Conservation (phyloP, 2,888 invertebrate genomes). For the Catocala sponsa region DNA sequence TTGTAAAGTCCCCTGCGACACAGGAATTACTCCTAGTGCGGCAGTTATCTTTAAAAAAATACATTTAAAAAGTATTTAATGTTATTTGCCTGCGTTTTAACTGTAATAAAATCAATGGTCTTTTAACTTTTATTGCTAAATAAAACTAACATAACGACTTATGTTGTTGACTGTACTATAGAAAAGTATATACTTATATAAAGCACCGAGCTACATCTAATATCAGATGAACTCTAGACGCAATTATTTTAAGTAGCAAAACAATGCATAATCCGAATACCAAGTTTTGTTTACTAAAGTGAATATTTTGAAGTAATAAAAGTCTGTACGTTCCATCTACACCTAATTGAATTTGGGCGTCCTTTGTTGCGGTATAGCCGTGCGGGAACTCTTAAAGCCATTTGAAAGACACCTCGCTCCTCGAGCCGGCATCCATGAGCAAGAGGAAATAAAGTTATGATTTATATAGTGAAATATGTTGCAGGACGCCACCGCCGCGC, state of each 20-base stretch:
- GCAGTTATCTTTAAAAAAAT: too few species aligned
- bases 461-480: constrained; percentile 86
- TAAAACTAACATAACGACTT: too few species aligned
- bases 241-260: background rate
- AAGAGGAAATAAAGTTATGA: constrained; percentile 87
- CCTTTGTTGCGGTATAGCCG: constrained; percentile 79
- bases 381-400: constrained; percentile 79
- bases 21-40: too few species aligned
- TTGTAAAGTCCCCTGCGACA: too few species aligned
- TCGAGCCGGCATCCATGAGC: constrained; percentile 67
- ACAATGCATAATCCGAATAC: background rate
- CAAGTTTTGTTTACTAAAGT: constrained; percentile 51
- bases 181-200: too few species aligned
- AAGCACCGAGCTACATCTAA: too few species aligned
- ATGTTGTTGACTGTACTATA: too few species aligned
- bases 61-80: too few species aligned
- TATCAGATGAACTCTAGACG: too few species aligned
- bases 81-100: too few species aligned
- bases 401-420: constrained; percentile 82
- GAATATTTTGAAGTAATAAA: constrained; percentile 71
- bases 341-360: constrained; percentile 82
- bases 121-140: too few species aligned
- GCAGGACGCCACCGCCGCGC: constrained; percentile 67
- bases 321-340: constrained; percentile 66
- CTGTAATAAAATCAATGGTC: too few species aligned